Evolutionary conservation across 64 coral and sea anemone genomes (phyloP), one percentile per base, ranked within the genome.

Genomic region (Montipora foliosa): DNA sequence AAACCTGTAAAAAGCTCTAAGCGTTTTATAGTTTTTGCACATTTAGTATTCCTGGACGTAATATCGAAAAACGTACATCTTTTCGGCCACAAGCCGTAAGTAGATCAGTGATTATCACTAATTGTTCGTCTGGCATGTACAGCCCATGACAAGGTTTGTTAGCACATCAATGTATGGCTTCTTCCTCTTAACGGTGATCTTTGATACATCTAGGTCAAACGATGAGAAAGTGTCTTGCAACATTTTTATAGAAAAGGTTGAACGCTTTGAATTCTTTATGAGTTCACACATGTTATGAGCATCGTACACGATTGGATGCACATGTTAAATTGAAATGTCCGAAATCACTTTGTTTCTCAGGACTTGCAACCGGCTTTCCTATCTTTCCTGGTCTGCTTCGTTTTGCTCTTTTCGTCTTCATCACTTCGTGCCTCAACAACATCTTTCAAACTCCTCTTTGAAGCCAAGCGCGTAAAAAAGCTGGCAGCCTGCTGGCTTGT

Each of bases 201-300:
- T 37, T 14, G 84, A 93, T 88, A 50, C 80, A 48, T 93, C 83
- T 58, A 93, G 82, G 16, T 76, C 91, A 59, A 87, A 87, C n/a
- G 92, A 14, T 88, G 79, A n/a, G 60, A 76, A 93, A 9, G 88
- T 88, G 37, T 49, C 49, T 45, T 47, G 75, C 29, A 93, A 88
- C 84, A 87, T 79, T 47, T 55, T 61, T 17, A 93, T 51, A 48
- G 91, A 87, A 78, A 93, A 66, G 68, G 81, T 79, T 17, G 21
- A 67, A 7, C 87, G 68, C 75, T 87, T 93, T 81, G 81, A 49
- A 52, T 58, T 79, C 47, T 11, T 11, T 11, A 49, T 15, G 10
- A 89, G 25, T 21, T 91, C 19, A 21, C 90, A 91, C 3, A 91
- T 49, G 79, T 91, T 74, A 6, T 82, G 29, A 47, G 90, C 74